Percentiles rank a stretch among this genome's conserved stretches.
Evolutionary conservation across 2,888 invertebrate species (phyloP).

Genomic region (Mythimna pallens): DNA sequence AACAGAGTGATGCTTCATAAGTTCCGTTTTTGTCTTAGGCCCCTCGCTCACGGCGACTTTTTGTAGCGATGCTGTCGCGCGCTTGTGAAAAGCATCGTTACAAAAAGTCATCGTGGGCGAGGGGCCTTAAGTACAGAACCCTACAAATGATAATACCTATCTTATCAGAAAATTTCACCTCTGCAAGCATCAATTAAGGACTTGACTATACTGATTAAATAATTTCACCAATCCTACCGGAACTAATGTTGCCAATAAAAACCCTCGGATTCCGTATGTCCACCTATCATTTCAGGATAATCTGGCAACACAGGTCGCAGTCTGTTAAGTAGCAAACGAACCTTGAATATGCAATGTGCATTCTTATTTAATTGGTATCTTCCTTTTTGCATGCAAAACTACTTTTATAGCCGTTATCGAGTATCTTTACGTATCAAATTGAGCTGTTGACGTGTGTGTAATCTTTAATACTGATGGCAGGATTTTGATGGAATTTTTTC

Average conservation of each 20-base stretch:
- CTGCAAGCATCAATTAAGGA: neutral
- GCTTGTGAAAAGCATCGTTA: too few species aligned
- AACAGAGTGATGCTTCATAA: too few species aligned
- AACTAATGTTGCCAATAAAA: slow-evolving; percentile 46
- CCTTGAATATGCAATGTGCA: slow-evolving; percentile 56
- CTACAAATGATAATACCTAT: neutral
- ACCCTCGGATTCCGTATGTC: slow-evolving; percentile 10
- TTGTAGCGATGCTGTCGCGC: too few species aligned
- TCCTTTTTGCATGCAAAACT: slow-evolving; percentile 58
- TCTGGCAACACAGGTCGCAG: slow-evolving; percentile 49
- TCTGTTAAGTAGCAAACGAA: slow-evolving; percentile 52
- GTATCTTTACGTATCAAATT: slow-evolving; percentile 50
- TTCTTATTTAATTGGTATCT: slow-evolving; percentile 59
- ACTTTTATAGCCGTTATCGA: slow-evolving; percentile 41
- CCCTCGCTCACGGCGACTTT: too few species aligned
- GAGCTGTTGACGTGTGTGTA: slow-evolving; percentile 32
- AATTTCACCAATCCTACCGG: neutral
- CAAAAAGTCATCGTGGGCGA: too few species aligned
- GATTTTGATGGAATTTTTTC: neutral
- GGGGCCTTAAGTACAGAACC: too few species aligned
- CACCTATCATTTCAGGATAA: slow-evolving; percentile 52
- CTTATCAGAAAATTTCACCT: neutral
- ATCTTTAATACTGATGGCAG: slow-evolving; percentile 17
- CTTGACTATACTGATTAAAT: neutral
- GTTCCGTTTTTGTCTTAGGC: too few species aligned